Percentiles rank a stretch among this genome's conserved stretches.
These are phyloP conservation scores for Rhea americana DNA, from an alignment of 2,113 vertebrate species.

Conservation along the genomic window DNA sequence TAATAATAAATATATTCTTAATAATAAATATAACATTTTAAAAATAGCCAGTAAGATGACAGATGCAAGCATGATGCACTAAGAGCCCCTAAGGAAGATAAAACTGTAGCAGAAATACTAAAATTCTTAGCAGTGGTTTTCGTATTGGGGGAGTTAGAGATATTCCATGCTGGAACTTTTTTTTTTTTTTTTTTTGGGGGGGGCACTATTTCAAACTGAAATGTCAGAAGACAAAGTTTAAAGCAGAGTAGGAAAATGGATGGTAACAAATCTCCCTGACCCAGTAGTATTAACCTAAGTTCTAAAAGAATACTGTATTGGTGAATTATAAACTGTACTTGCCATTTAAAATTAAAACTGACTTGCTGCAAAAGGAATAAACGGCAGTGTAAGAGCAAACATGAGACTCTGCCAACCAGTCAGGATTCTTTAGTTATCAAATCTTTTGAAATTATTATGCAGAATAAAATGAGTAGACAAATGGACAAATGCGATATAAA, in stretches of 20 bases:
- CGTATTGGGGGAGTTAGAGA: neutral
- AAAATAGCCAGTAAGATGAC: neutral
- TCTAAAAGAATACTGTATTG: neutral
- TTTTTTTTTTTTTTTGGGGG: neutral
- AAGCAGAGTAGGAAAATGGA: neutral
- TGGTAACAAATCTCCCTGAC: neutral
- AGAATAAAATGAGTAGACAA: neutral
- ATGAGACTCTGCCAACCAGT: neutral
- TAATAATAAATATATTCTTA: neutral
- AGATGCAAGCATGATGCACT: neutral
- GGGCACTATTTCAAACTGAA: neutral
- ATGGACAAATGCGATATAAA: neutral
- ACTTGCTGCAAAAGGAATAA: neutral
- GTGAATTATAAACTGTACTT: neutral
- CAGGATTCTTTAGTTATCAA: constrained; percentile 6
- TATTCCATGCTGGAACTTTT: neutral
- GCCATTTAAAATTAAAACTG: constrained; percentile 32
- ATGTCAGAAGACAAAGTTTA: neutral
- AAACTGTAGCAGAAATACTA: neutral
- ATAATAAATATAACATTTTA: neutral
- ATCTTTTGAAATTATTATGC: neutral
- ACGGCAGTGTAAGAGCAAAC: neutral
- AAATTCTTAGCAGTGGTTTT: neutral
- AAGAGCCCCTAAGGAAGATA: neutral
- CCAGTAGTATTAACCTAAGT: neutral